A percentile compares a stretch with the other conserved stretches of the same genome.
Conservation (phyloP, 1,140 invertebrate species). For the Drosophila dunni region DNA sequence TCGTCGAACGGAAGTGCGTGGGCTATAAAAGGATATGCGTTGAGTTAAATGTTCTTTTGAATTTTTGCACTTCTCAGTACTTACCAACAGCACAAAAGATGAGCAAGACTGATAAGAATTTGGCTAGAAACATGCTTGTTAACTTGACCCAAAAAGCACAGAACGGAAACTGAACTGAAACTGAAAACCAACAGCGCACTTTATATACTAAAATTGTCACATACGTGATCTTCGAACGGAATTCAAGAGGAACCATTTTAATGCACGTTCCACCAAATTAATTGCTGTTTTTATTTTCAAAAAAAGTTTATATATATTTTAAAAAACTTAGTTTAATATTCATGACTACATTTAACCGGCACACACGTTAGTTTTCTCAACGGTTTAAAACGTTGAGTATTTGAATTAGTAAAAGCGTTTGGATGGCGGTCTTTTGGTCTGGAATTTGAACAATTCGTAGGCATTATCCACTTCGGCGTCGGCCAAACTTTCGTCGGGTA, state of each 20-base stretch:
- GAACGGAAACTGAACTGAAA: slow-evolving; percentile 23
- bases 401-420: neutral
- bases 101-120: slow-evolving; percentile 26
- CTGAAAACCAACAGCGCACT: slow-evolving; percentile 32
- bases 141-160: neutral
- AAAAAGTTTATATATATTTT: slow-evolving; percentile 1
- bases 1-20: slow-evolving; percentile 28
- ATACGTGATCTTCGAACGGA: slow-evolving; percentile 62
- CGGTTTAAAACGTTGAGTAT: neutral
- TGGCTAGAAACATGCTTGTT: slow-evolving; percentile 44
- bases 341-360: slow-evolving; percentile 1
- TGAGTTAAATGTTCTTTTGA: neutral
- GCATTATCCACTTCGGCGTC: slow-evolving; percentile 66
- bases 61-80: neutral
- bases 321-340: neutral
- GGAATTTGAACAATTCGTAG: slow-evolving; percentile 26
- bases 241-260: slow-evolving; percentile 62
- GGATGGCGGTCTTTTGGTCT: slow-evolving; percentile 3
- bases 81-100: slow-evolving; percentile 36
- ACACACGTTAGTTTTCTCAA: neutral
- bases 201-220: slow-evolving; percentile 45
- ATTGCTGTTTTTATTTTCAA: slow-evolving; percentile 23
- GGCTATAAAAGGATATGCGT: slow-evolving; percentile 16
- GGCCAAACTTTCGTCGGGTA: slow-evolving; percentile 51
- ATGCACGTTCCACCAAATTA: slow-evolving; percentile 63